Percentiles rank a stretch among this genome's conserved stretches.
Evolutionary conservation across 2,113 vertebrate genomes (phyloP).

Genomic region (Micronisus gabar): DNA sequence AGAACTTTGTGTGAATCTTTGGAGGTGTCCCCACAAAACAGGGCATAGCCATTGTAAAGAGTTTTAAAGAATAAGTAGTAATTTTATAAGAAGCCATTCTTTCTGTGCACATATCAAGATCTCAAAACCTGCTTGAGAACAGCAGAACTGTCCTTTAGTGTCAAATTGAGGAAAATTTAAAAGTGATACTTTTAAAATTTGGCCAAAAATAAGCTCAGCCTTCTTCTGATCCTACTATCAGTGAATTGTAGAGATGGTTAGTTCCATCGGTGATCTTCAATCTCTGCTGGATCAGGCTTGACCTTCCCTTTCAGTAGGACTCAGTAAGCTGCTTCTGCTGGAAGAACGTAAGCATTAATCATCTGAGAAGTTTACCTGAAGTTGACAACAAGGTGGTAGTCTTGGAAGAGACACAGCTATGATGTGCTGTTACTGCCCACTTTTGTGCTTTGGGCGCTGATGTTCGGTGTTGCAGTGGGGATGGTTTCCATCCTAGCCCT

Average conservation of each 20-base stretch:
- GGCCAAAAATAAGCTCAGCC: not conserved
- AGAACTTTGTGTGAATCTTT: not conserved
- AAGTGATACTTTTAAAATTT: not conserved
- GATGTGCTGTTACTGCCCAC: accelerated
- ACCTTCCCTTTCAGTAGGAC: not conserved
- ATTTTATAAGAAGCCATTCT: not conserved
- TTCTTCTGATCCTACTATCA: not conserved
- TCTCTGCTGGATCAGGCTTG: not conserved
- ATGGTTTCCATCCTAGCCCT: not conserved
- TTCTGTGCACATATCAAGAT: not conserved
- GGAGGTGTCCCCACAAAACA: not conserved
- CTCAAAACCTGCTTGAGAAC: not conserved
- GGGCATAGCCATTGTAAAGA: not conserved
- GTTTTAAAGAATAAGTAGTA: not conserved
- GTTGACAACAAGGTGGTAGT: not conserved
- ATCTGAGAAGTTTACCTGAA: not conserved
- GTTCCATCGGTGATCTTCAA: not conserved
- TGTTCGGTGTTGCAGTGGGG: not conserved
- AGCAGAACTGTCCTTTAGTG: not conserved
- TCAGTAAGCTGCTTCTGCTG: not conserved
- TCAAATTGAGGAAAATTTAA: not conserved
- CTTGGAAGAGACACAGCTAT: accelerated
- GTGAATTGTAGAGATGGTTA: not conserved
- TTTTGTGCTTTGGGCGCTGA: not conserved
- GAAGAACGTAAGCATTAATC: not conserved